Base-by-base conservation (phyloP, 2,888 invertebrate genomes). In the Pinctada fucata region DNA sequence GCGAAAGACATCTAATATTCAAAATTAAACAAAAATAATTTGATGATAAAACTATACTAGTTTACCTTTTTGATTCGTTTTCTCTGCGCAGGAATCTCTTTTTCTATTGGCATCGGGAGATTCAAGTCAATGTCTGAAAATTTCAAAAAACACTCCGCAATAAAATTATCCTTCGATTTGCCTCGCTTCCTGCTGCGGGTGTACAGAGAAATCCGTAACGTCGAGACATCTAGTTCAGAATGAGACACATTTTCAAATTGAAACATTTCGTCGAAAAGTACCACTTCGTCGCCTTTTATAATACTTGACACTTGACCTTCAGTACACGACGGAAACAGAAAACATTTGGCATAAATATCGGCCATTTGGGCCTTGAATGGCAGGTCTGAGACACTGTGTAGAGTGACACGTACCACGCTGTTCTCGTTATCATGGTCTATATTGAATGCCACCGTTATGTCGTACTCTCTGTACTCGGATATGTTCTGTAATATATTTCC, bases 21-120 rank as follows among this genome's bases (percentile, higher is more conserved):
- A 31, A 31, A 31, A 31, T 31, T 31, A 31, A 31, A 31, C 31
- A 31, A 31, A 31, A 31, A 31, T 1, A 31, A 31, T 31, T 31
- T 31, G 31, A 31, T 31, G 31, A 31, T 31, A 31, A 31, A 70
- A 70, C 48, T 69, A 2, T 16, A 58, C 8, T 10, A 58, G 6
- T 48, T n/a, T 69, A 82, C 82, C 80, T 72, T 80, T 66, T 80
- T 82, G 13, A 80, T 50, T 3, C 80, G 73, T 77, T 80, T 82
- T 13, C 73, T 52, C 47, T 79, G 76, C 8, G 78, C 71, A 52
- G 68, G 45, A 31, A 82, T 52, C 31, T 76, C 64, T 52, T 72
- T 68, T 63, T 77, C 31, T 16, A 64, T 47, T 31, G 76, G 67
- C 8, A 50, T 75, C 58, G 52, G 49, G 6, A 68, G 65, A 31